Base-by-base conservation (phyloP, 2,113 vertebrate species). In the Talpa occidentalis region DNA sequence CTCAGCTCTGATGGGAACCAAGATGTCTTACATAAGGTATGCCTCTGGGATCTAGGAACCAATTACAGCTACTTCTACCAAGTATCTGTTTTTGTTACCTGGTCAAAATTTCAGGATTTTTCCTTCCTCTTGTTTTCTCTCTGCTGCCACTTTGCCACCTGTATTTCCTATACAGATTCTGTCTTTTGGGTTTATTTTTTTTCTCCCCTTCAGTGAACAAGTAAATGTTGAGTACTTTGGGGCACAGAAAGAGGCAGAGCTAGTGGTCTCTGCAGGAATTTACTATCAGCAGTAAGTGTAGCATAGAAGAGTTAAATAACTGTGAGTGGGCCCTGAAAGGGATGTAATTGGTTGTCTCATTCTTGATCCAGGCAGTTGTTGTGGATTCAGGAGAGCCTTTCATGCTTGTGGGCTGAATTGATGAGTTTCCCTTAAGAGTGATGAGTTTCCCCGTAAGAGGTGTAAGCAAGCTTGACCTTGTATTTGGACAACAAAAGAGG, bases 61-160 rank as follows among this genome's bases (percentile, higher is more conserved):
- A 72, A 32, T 56, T 69, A 35, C 1, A 94, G n/a, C 19, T 22
- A 4, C 47, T 88, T 84, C 44, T 80, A 44, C 37, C 72, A 72
- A 83, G 49, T 85, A 79, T 76, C n/a, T 86, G 64, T 94, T 94
- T 94, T 87, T 90, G 60, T 85, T 92, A 30, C 42, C 77, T 85
- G 40, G 84, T 69, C n/a, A 32, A 72, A 88, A 90, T 76, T 47
- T 94, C 16, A 78, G 69, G 60, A 69, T 94, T 85, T 89, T 94
- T 62, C 37, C 40, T n/a, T n/a, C 44, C 44, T 93, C 64, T 11
- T 79, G 54, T 84, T 95, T 95, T 69, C 7, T 94, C 67, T 59
- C 22, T 95, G 59, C 59, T 93, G 59, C 32, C 89, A 11, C 64
- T 91, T 64, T 79, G 90, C 59, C 56, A 62, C 88, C 59, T 69